A percentile compares a stretch with the other conserved stretches of the same genome.
Conservation (phyloP, 2,888 invertebrate species). For the Cantharis rufa region DNA sequence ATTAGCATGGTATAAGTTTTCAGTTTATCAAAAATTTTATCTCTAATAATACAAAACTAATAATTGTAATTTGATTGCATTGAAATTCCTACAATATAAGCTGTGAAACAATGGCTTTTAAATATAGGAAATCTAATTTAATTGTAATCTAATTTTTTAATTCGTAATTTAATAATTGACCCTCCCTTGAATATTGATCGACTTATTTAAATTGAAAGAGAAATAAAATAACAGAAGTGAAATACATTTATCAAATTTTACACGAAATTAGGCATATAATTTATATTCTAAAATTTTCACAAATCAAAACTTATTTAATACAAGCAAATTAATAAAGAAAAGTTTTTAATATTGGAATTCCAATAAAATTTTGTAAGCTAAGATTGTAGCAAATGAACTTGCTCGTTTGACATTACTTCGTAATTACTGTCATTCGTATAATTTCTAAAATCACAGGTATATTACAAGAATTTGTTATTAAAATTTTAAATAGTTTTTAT, state of each 20-base stretch:
- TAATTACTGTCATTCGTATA: slow-evolving; percentile 16
- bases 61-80: not conserved
- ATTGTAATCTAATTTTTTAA: not conserved
- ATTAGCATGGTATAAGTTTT: not conserved
- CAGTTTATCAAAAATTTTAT: not conserved
- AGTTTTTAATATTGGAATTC: slow-evolving; percentile 12
- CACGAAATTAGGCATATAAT: not conserved
- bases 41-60: not conserved
- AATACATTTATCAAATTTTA: not conserved
- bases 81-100: not conserved
- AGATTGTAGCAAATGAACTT: slow-evolving; percentile 16
- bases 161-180: not conserved
- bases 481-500: slow-evolving; percentile 9
- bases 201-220: not conserved
- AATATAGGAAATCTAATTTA: not conserved
- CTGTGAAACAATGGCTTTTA: not conserved
- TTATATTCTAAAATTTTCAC: not conserved
- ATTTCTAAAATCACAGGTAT: slow-evolving; percentile 5
- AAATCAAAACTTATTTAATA: not conserved
- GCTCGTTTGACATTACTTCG: slow-evolving; percentile 8
- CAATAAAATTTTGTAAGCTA: slow-evolving; percentile 20
- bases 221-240: not conserved
- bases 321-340: slow-evolving; percentile 5
- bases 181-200: not conserved
- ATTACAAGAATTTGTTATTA: slow-evolving; percentile 13